phyloP scores from a whole-genome alignment of 2,888 invertebrate species.

The Ochlodes sylvanus region DNA sequence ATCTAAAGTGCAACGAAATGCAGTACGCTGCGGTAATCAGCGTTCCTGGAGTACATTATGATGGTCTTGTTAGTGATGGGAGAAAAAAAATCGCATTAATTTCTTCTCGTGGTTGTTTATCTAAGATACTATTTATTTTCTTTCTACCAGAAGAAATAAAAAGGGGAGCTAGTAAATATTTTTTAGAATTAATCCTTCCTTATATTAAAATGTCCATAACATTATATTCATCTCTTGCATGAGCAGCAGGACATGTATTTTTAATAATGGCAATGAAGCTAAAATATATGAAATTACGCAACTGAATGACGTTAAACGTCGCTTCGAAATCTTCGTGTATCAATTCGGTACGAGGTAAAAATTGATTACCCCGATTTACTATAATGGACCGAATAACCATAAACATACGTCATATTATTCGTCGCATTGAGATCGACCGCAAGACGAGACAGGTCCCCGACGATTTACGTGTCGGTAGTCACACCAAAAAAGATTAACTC shows the following conservation, averaged over 20 bases:
- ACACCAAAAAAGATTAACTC: conserved; percentile 51
- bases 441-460: conserved; percentile 39
- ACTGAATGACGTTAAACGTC: conserved; percentile 44
- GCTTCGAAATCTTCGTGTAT: conserved; percentile 43
- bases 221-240: neutral
- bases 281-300: conserved; percentile 18
- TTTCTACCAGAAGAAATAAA: conserved; percentile 18
- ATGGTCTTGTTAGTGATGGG: conserved; percentile 40
- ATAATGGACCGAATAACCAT: conserved; percentile 52
- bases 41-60: conserved; percentile 40
- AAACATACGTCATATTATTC: conserved; percentile 51
- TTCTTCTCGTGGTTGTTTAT: conserved; percentile 18
- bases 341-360: conserved; percentile 43
- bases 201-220: neutral
- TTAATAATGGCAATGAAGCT: conserved; percentile 17
- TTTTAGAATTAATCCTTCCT: neutral
- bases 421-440: conserved; percentile 46
- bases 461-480: conserved; percentile 53
- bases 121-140: neutral
- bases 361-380: conserved; percentile 45
- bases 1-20: conserved; percentile 43
- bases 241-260: conserved; percentile 13
- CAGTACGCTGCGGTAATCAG: conserved; percentile 43
- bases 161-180: neutral
- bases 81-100: conserved; percentile 27